These are phyloP conservation scores for Xenus cinereus DNA, from an alignment of 2,113 vertebrate genomes.

Conservation along the genomic window DNA sequence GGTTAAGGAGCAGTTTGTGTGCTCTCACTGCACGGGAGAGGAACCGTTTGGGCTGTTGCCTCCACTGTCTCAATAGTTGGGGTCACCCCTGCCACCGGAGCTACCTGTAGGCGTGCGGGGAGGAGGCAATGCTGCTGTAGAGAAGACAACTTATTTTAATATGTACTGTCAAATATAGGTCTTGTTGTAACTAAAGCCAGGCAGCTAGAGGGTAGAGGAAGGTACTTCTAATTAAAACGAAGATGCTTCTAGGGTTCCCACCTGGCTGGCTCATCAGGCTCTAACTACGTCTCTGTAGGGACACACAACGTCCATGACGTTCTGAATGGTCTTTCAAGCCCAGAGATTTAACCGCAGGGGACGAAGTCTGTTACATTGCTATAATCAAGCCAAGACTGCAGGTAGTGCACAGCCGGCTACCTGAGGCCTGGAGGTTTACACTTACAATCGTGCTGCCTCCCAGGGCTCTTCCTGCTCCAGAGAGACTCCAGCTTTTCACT, in stretches of 20 bases:
- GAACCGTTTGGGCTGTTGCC: background rate
- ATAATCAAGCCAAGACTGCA: background rate
- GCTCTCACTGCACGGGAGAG: background rate
- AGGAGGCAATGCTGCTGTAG: background rate
- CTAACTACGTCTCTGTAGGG: background rate
- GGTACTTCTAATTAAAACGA: background rate
- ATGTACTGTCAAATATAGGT: background rate
- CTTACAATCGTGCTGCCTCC: background rate
- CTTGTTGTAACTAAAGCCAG: background rate
- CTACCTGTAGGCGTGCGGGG: background rate
- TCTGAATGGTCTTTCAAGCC: background rate
- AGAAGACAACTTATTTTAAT: background rate
- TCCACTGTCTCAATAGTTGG: background rate
- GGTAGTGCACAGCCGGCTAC: rapidly evolving
- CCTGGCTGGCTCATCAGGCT: background rate
- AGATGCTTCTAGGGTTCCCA: background rate
- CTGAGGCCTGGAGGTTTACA: rapidly evolving
- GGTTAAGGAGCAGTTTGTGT: background rate
- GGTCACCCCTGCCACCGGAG: no score
- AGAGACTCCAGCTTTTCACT: background rate
- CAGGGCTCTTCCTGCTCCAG: background rate
- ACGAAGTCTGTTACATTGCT: background rate
- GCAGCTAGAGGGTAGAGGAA: background rate
- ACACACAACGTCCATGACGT: rapidly evolving
- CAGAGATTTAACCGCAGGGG: background rate